Evolutionary conservation across 2,888 invertebrate species (phyloP).

Genomic region (Tipula confusa): DNA sequence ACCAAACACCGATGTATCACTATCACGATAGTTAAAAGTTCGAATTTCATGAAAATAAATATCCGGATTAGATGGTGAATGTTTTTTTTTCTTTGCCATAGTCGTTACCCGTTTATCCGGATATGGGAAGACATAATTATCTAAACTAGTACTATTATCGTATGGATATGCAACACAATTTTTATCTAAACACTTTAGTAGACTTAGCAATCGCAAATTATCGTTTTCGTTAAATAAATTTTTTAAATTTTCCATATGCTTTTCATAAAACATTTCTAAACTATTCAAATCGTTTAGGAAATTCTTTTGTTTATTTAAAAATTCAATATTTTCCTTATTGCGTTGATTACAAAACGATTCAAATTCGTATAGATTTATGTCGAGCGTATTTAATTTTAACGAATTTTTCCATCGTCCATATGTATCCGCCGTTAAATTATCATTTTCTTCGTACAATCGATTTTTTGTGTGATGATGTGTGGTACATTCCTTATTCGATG

Average conservation of each 20-base stretch:
- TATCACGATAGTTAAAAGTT: constrained; percentile 34
- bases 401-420: constrained; percentile 30
- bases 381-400: constrained; percentile 25
- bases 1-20: background rate
- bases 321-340: constrained; percentile 36
- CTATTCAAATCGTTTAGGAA: constrained; percentile 39
- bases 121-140: constrained; percentile 38
- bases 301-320: constrained; percentile 36
- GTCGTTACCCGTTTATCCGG: constrained; percentile 38
- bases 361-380: constrained; percentile 39
- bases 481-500: background rate
- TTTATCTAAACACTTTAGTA: constrained; percentile 36
- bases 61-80: background rate
- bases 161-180: background rate
- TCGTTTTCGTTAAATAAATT: constrained; percentile 40
- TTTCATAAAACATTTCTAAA: constrained; percentile 40
- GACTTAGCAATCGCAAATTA: constrained; percentile 38
- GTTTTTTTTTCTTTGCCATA: background rate
- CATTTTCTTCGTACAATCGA: constrained; percentile 30
- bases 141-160: constrained; percentile 31
- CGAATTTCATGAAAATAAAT: constrained; percentile 40
- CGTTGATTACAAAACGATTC: constrained; percentile 39
- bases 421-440: background rate
- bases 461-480: background rate
- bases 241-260: constrained; percentile 39